A percentile compares a stretch with the other conserved stretches of the same genome.
phyloP scores from a whole-genome alignment of 2,113 vertebrate species.

The Malurus cyaneus region DNA sequence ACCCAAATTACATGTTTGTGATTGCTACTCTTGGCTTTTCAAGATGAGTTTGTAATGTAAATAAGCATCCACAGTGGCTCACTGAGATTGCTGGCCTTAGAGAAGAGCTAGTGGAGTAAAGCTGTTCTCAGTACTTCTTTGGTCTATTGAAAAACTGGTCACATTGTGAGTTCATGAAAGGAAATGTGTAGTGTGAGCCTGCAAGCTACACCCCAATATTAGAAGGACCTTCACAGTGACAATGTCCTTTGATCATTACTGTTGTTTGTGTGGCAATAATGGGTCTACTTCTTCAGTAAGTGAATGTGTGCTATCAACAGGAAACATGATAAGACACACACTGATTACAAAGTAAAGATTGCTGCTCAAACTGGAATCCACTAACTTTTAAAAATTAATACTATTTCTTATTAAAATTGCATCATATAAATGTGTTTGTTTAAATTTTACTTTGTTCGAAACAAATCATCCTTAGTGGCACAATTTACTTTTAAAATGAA shows the following conservation, averaged over 20 bases:
- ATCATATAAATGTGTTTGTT: background rate
- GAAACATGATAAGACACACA: background rate
- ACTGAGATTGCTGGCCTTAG: background rate
- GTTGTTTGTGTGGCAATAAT: background rate
- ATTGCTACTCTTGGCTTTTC: background rate
- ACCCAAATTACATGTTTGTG: background rate
- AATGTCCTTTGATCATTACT: background rate
- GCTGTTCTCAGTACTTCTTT: background rate
- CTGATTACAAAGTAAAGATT: background rate
- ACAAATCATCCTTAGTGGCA: background rate
- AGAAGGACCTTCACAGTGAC: background rate
- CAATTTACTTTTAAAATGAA: background rate
- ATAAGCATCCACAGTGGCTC: background rate
- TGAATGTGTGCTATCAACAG: background rate
- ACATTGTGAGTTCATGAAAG: background rate
- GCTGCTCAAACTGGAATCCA: background rate
- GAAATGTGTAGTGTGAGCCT: background rate
- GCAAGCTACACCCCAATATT: background rate
- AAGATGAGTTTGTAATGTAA: background rate
- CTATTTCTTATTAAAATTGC: background rate
- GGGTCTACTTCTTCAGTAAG: background rate
- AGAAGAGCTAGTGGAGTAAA: background rate
- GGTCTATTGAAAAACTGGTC: background rate
- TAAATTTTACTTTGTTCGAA: background rate
- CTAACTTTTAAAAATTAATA: background rate